Conservation (phyloP, 1,140 invertebrate species). For the Heliconius eleuchia region DNA sequence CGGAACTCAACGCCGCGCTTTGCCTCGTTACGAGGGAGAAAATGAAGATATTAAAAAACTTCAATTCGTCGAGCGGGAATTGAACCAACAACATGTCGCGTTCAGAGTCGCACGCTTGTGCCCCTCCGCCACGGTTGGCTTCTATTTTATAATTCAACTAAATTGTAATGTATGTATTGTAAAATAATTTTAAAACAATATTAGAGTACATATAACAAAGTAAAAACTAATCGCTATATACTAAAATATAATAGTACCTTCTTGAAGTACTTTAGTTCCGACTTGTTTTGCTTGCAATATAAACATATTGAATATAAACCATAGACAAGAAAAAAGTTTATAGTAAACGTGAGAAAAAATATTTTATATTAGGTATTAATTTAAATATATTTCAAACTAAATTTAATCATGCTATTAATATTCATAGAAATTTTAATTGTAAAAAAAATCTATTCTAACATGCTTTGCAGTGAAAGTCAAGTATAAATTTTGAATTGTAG, state of each 20-base stretch:
- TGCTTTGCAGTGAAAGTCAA: neutral
- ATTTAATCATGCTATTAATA: neutral
- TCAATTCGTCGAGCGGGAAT: no score
- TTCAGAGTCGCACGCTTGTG: no score
- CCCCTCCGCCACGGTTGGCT: no score
- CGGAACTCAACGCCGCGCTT: no score
- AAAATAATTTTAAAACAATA: no score
- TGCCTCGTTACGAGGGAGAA: no score
- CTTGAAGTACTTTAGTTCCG: conserved; percentile 71
- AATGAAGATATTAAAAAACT: no score
- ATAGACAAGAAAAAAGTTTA: conserved; percentile 3
- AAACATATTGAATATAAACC: conserved; percentile 33
- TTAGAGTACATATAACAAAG: neutral
- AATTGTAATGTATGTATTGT: no score
- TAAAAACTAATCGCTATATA: neutral
- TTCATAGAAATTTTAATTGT: neutral
- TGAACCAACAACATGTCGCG: no score
- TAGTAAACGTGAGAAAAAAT: neutral
- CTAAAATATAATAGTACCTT: conserved; percentile 56
- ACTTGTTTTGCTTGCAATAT: conserved; percentile 72
- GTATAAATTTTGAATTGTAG: neutral
- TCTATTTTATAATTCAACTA: no score
- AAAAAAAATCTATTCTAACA: neutral
- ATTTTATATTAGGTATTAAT: neutral
- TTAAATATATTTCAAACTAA: neutral